phyloP scores from a whole-genome alignment of 2,888 invertebrate species.

The Drosophila villosipedis region DNA sequence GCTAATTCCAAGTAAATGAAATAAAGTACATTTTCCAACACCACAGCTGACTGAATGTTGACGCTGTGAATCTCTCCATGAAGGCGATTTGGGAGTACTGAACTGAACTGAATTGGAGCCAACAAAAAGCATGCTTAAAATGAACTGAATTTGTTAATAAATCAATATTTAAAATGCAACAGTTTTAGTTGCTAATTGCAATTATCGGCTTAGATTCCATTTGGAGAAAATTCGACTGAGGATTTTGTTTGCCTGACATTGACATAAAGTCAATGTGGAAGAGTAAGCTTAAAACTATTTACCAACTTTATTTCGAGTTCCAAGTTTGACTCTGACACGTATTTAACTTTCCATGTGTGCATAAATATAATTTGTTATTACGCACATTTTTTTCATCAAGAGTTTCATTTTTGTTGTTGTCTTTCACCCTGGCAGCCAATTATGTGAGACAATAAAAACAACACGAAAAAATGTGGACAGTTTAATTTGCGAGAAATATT shows the following conservation, averaged over 20 bases:
- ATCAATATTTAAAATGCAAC: neutral
- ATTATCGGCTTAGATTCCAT: neutral
- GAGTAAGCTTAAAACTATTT: slow-evolving; percentile 23
- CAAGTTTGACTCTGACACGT: neutral
- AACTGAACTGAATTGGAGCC: neutral
- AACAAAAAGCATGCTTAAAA: neutral
- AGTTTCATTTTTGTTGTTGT: neutral
- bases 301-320: slow-evolving; percentile 8
- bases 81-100: neutral
- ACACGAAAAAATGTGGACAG: slow-evolving; percentile 42
- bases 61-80: neutral
- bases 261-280: neutral
- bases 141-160: neutral
- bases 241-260: neutral
- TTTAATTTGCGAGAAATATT: slow-evolving; percentile 55
- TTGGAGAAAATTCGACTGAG: neutral
- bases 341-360: slow-evolving; percentile 22
- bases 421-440: slow-evolving; percentile 40
- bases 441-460: slow-evolving; percentile 52
- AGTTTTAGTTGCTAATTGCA: neutral
- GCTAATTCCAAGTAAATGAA: neutral
- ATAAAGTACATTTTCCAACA: neutral
- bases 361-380: slow-evolving; percentile 31
- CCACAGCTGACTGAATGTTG: neutral
- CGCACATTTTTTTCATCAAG: slow-evolving; percentile 14